Evolutionary conservation across 2,797 vertebrate species (phyloP).

Genomic region (Sebastes nivosus): DNA sequence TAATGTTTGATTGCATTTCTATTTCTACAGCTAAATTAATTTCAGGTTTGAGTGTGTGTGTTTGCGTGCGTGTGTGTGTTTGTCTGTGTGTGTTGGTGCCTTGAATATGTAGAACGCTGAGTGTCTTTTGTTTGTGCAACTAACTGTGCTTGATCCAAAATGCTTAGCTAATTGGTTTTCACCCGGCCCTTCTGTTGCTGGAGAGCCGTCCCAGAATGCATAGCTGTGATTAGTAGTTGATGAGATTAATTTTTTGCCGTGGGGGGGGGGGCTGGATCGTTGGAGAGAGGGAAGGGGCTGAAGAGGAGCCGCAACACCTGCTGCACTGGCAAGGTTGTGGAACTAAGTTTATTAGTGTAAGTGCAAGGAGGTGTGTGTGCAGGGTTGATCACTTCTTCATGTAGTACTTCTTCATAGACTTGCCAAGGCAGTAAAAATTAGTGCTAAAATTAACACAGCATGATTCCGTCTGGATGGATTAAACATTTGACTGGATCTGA

Average conservation of each 20-base stretch:
- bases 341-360: slow-evolving; percentile 38
- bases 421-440: slow-evolving; percentile 3
- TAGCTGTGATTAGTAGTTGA: slow-evolving; percentile 80
- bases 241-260: slow-evolving; percentile 63
- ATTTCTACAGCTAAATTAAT: slow-evolving; percentile 64
- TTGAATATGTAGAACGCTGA: slow-evolving; percentile 39
- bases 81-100: slow-evolving; percentile 31
- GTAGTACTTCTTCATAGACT: neutral
- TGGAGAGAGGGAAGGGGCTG: slow-evolving; percentile 26
- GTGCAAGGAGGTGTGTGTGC: slow-evolving; percentile 22
- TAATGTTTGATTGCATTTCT: slow-evolving; percentile 61
- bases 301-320: slow-evolving; percentile 66
- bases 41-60: slow-evolving; percentile 49
- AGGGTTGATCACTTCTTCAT: neutral
- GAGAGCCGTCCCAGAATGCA: slow-evolving; percentile 77
- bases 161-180: slow-evolving; percentile 80
- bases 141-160: slow-evolving; percentile 76
- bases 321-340: slow-evolving; percentile 51
- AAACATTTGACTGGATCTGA: slow-evolving; percentile 10
- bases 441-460: slow-evolving; percentile 22
- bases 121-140: slow-evolving; percentile 73
- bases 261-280: slow-evolving; percentile 53
- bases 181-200: slow-evolving; percentile 72
- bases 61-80: neutral
- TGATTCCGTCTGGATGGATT: slow-evolving; percentile 23